Conservation (phyloP, 2,113 vertebrate genomes). For the Gobiocypris rarus region DNA sequence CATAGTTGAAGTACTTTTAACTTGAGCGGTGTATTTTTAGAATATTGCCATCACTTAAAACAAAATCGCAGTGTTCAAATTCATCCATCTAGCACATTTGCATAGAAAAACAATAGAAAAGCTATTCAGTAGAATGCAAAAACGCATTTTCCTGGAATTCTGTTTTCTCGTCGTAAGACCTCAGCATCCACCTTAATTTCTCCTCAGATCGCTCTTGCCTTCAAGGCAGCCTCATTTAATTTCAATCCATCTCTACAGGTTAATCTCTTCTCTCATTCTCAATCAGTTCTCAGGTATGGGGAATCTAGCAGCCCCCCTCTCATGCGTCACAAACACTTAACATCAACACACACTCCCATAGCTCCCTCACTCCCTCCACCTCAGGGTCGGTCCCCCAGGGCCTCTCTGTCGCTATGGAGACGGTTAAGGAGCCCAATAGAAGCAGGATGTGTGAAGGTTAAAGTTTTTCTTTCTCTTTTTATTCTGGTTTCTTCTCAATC, state of each 20-base stretch:
- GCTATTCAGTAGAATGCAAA: not conserved
- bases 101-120: not conserved
- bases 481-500: not conserved
- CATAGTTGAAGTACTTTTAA: not conserved
- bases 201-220: constrained; percentile 8
- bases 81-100: not conserved
- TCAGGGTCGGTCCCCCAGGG: constrained; percentile 66
- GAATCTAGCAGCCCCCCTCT: constrained; percentile 21
- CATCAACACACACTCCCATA: constrained; percentile 49
- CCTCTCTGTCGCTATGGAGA: constrained; percentile 77
- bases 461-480: constrained; percentile 67
- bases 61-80: not conserved
- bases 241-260: constrained; percentile 37
- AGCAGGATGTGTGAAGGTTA: constrained; percentile 70
- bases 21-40: not conserved
- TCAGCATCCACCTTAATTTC: constrained; percentile 21
- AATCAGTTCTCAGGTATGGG: constrained; percentile 41
- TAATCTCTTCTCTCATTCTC: constrained; percentile 15
- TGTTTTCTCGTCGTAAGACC: not conserved
- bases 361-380: constrained; percentile 54
- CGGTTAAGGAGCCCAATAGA: constrained; percentile 59
- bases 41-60: not conserved
- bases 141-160: not conserved
- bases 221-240: constrained; percentile 36
- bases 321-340: constrained; percentile 50